phyloP scores from a whole-genome alignment of 2,113 vertebrate species.

The Calcarius ornatus region DNA sequence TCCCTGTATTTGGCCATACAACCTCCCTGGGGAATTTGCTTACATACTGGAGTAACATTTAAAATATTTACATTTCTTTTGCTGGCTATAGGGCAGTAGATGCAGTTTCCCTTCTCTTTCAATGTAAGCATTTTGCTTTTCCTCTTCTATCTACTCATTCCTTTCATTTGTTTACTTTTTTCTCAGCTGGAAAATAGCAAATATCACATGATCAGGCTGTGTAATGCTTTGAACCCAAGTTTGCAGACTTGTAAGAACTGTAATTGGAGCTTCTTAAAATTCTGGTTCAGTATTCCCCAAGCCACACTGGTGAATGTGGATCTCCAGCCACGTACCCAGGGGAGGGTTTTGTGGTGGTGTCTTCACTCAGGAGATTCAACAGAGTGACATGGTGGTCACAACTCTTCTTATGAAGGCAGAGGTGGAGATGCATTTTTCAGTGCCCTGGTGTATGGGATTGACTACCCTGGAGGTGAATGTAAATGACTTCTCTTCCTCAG shows the following conservation, averaged over 20 bases:
- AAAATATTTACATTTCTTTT: constrained; percentile 50
- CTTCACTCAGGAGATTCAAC: not conserved
- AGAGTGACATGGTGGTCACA: not conserved
- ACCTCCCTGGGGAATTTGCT: not conserved
- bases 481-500: not conserved
- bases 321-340: not conserved
- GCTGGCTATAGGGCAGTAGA: constrained; percentile 2
- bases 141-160: not conserved
- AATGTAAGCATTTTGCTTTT: constrained; percentile 31
- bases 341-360: not conserved
- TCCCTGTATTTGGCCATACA: not conserved
- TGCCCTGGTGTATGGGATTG: not conserved
- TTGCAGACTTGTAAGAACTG: not conserved
- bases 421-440: not conserved
- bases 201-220: not conserved
- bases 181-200: not conserved
- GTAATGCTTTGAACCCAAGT: not conserved
- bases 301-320: accelerated
- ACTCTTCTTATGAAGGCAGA: not conserved
- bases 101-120: constrained; percentile 26
- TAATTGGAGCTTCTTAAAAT: not conserved
- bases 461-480: not conserved
- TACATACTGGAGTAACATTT: constrained; percentile 26
- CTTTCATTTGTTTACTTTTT: constrained; percentile 27
- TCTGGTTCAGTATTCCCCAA: not conserved